A percentile compares a stretch with the other conserved stretches of the same genome.
phyloP scores from a whole-genome alignment of 92 coral and sea anemone species.

The Siderastrea radians region DNA sequence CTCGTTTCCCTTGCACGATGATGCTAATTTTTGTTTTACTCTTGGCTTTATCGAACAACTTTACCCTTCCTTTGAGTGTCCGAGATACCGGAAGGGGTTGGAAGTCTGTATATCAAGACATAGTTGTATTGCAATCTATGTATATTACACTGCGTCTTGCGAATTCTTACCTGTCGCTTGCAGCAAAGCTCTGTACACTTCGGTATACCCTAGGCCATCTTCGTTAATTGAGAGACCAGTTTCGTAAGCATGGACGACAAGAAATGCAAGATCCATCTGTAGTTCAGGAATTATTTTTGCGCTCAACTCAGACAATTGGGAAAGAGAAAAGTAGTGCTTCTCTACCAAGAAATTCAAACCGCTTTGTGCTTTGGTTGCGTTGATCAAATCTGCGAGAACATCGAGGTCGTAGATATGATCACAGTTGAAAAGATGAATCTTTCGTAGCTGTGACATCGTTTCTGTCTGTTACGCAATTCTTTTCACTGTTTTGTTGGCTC shows the following conservation, averaged over 20 bases:
- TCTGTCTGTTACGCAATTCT: too few species aligned
- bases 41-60: too few species aligned
- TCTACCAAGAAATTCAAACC: constrained; percentile 3
- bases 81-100: too few species aligned
- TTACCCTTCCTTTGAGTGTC: too few species aligned
- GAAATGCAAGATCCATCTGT: constrained; percentile 37
- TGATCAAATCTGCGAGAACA: constrained; percentile 43
- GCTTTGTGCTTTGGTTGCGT: neutral
- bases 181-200: constrained; percentile 9
- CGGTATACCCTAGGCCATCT: too few species aligned
- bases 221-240: too few species aligned
- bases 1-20: too few species aligned
- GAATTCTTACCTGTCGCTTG: neutral
- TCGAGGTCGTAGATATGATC: constrained; percentile 65
- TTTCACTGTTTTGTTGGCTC: too few species aligned
- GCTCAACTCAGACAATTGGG: constrained; percentile 50
- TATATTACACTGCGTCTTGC: too few species aligned
- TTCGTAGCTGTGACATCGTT: constrained; percentile 3
- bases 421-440: constrained; percentile 78
- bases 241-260: constrained; percentile 71
- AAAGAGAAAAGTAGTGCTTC: constrained; percentile 52
- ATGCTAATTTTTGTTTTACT: too few species aligned
- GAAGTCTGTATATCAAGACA: too few species aligned
- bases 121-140: too few species aligned
- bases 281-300: neutral